Percentiles rank a stretch among this genome's conserved stretches.
These are phyloP conservation scores for Lacerta agilis DNA, from an alignment of 2,797 vertebrate genomes.

Conservation along the genomic window DNA sequence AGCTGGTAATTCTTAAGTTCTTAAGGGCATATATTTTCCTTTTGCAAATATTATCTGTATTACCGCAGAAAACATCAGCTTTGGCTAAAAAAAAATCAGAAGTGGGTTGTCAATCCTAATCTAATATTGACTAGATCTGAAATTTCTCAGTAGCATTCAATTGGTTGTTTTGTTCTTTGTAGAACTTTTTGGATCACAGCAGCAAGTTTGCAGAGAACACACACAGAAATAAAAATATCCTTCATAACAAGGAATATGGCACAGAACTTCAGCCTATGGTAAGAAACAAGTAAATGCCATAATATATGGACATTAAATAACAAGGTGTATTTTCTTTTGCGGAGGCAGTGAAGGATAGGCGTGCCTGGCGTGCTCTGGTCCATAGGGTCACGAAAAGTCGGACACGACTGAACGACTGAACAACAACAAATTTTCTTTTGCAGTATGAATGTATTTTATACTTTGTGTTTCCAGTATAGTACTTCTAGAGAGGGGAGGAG, in stretches of 20 bases:
- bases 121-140: not conserved
- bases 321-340: conserved; percentile 12
- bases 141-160: not conserved
- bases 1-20: no score
- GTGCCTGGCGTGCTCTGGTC: no score
- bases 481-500: not conserved
- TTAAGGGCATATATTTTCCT: no score
- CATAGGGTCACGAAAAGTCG: no score
- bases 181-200: conserved; percentile 77
- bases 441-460: not conserved
- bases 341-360: no score
- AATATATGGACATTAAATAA: not conserved
- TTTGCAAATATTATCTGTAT: no score
- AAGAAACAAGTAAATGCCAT: conserved; percentile 44
- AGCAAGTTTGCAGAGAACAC: conserved; percentile 51
- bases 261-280: conserved; percentile 76
- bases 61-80: no score
- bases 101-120: not conserved
- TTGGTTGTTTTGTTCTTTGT: conserved; percentile 33
- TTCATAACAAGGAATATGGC: conserved; percentile 69
- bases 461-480: not conserved
- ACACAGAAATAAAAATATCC: conserved; percentile 31
- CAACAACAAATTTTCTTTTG: conserved; percentile 17
- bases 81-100: not conserved
- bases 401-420: no score